Evolutionary conservation across 1,140 invertebrate genomes (phyloP).

Genomic region (Kradibia gibbosae): DNA sequence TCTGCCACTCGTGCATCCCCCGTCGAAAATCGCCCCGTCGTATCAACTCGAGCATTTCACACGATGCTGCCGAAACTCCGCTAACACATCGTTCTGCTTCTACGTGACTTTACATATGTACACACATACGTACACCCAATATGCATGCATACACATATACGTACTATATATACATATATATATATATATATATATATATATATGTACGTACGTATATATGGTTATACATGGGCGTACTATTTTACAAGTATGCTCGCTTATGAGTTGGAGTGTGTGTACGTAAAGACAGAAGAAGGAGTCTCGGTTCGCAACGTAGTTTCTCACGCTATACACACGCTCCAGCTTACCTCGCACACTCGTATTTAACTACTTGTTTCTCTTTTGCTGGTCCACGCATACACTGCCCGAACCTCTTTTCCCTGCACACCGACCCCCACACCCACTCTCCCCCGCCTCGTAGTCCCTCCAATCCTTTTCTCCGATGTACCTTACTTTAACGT

Average conservation of each 20-base stretch:
- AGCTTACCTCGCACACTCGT: slow-evolving; percentile 47
- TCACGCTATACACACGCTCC: slow-evolving; percentile 31
- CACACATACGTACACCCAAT: too few species aligned
- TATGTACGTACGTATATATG: too few species aligned
- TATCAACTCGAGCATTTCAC: slow-evolving; percentile 35
- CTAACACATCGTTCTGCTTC: slow-evolving; percentile 26
- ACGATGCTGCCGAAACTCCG: slow-evolving; percentile 31
- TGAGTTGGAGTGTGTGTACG: too few species aligned
- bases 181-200: too few species aligned
- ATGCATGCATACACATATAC: neutral
- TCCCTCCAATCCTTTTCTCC: too few species aligned
- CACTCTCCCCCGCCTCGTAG: neutral
- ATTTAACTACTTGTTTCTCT: slow-evolving; percentile 59
- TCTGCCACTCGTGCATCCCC: slow-evolving; percentile 50
- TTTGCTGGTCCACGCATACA: slow-evolving; percentile 40
- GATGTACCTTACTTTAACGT: too few species aligned
- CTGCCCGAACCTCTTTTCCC: neutral
- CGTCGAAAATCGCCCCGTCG: slow-evolving; percentile 13
- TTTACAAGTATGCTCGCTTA: too few species aligned
- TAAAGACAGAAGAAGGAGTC: slow-evolving; percentile 13
- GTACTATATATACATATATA: too few species aligned
- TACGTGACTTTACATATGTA: too few species aligned
- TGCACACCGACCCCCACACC: too few species aligned
- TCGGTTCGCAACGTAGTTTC: slow-evolving; percentile 27
- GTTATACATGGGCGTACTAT: too few species aligned